Evolutionary conservation across 1,140 invertebrate genomes (phyloP).

Genomic region (Leptopilina clavipes): DNA sequence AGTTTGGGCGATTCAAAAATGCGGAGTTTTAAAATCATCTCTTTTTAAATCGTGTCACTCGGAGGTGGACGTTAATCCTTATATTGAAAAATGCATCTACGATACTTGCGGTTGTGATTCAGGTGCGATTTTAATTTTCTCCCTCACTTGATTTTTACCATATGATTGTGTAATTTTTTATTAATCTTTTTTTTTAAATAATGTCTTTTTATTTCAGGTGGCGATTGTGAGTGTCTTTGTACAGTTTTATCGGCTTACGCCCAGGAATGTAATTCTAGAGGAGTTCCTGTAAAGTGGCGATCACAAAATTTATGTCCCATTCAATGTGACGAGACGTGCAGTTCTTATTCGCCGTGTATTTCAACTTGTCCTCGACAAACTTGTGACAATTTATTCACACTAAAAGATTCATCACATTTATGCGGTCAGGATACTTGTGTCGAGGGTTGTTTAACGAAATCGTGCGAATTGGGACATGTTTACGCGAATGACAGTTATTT

Average conservation of each 20-base stretch:
- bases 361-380: slow-evolving; percentile 87
- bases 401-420: slow-evolving; percentile 76
- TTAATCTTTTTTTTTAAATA: neutral
- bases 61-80: slow-evolving; percentile 84
- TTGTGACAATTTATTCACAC: slow-evolving; percentile 85
- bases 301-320: slow-evolving; percentile 88
- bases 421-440: slow-evolving; percentile 85
- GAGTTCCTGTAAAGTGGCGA: slow-evolving; percentile 86
- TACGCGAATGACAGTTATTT: slow-evolving; percentile 81
- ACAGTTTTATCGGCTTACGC: slow-evolving; percentile 91
- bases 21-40: slow-evolving; percentile 82
- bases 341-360: slow-evolving; percentile 87
- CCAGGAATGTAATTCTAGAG: slow-evolving; percentile 84
- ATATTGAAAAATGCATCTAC: slow-evolving; percentile 82
- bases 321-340: slow-evolving; percentile 88
- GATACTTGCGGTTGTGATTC: slow-evolving; percentile 87
- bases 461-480: slow-evolving; percentile 82
- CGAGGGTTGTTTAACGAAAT: slow-evolving; percentile 85
- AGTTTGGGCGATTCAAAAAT: slow-evolving; percentile 85
- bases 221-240: slow-evolving; percentile 92
- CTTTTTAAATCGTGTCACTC: slow-evolving; percentile 86
- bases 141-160: no score
- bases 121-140: neutral
- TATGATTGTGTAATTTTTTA: neutral
- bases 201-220: slow-evolving; percentile 77